These are phyloP conservation scores for Otis tarda DNA, from an alignment of 2,113 vertebrate species.

Conservation along the genomic window DNA sequence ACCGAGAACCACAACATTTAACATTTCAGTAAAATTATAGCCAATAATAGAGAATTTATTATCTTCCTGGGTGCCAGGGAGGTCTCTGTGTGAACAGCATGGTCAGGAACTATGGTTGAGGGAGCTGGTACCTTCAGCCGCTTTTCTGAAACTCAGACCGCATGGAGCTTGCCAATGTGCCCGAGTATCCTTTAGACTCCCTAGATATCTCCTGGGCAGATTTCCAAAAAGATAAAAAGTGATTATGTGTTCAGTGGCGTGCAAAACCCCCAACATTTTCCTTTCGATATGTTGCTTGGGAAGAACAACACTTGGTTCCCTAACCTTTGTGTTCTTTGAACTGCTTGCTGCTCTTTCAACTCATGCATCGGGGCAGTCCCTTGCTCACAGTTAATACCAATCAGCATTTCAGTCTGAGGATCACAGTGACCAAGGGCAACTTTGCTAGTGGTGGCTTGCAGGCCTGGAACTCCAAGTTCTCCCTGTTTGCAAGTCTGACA, in stretches of 20 bases:
- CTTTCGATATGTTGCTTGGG: background rate
- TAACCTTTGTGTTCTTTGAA: background rate
- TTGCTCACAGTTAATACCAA: background rate
- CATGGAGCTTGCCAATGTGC: accelerated
- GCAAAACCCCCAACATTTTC: background rate
- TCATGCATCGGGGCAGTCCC: background rate
- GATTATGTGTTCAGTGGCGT: background rate
- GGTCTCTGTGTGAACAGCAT: background rate
- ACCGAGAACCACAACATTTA: background rate
- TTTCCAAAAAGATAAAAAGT: background rate
- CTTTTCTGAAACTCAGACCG: background rate
- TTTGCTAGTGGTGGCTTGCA: background rate
- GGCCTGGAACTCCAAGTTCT: background rate
- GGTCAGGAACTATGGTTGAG: background rate
- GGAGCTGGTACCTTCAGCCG: background rate
- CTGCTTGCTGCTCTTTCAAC: background rate
- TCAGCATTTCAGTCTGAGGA: background rate
- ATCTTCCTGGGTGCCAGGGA: background rate
- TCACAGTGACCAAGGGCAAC: too few species aligned
- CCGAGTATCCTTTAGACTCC: background rate
- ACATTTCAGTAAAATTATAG: background rate
- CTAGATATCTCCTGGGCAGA: background rate
- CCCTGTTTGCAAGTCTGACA: background rate
- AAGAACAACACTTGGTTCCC: background rate
- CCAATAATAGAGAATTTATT: background rate